Conservation (phyloP, 2,888 invertebrate species). For the Drosophila anomelani region DNA sequence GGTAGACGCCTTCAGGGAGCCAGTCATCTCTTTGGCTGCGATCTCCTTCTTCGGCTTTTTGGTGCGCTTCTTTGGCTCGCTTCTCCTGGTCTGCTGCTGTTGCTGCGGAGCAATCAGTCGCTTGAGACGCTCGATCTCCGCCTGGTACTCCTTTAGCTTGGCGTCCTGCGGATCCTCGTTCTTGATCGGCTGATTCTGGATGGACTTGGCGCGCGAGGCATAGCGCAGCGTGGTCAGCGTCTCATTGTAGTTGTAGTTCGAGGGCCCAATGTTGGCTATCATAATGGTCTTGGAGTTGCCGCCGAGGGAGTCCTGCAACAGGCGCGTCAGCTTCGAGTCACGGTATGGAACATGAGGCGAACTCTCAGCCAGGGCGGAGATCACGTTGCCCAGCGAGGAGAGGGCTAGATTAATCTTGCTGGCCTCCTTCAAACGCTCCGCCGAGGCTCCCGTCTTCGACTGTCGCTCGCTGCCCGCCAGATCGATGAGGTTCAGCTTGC, state of each 20-base stretch:
- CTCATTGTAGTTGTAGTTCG: constrained; percentile 98
- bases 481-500: constrained; percentile 98
- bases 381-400: constrained; percentile 99
- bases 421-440: constrained; percentile 96
- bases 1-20: constrained; percentile 54
- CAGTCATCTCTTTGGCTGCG: constrained; percentile 66
- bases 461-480: constrained; percentile 99
- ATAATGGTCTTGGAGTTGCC: constrained; percentile 99
- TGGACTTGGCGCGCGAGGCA: constrained; percentile 98
- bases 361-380: constrained; percentile 97
- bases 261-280: constrained; percentile 99
- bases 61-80: constrained; percentile 65
- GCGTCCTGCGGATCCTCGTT: constrained; percentile 99
- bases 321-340: constrained; percentile 97
- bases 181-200: constrained; percentile 98
- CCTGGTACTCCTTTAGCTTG: constrained; percentile 96
- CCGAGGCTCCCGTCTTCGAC: constrained; percentile 97
- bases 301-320: constrained; percentile 98
- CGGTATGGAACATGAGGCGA: constrained; percentile 98
- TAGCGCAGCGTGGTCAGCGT: constrained; percentile 98
- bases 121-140: constrained; percentile 93
- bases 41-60: constrained; percentile 80
- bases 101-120: constrained; percentile 84
- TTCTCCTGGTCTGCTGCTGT: constrained; percentile 78
- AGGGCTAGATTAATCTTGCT: constrained; percentile 98